These are phyloP conservation scores for Parauchenoglanis ngamensis DNA, from an alignment of 2,797 vertebrate species.

Conservation along the genomic window DNA sequence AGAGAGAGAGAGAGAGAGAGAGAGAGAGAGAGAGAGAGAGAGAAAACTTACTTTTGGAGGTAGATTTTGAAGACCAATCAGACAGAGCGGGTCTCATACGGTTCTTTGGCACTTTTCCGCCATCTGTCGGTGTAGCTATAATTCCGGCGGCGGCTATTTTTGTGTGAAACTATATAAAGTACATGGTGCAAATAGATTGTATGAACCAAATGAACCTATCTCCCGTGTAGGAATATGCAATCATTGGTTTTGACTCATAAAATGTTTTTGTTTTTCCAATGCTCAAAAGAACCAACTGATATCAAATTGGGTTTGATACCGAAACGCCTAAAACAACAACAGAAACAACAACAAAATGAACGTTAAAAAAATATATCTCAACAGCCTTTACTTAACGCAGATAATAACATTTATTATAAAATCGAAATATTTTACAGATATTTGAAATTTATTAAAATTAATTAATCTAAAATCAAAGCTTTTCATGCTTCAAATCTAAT, in stretches of 20 bases:
- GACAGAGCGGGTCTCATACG: background rate
- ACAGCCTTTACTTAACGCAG: background rate
- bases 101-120: slow-evolving; percentile 15
- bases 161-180: slow-evolving; percentile 46
- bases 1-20: background rate
- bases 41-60: background rate
- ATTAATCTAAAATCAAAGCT: background rate
- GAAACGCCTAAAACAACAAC: background rate
- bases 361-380: background rate
- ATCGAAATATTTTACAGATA: background rate
- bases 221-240: background rate
- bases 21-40: background rate
- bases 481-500: background rate
- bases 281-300: background rate
- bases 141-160: slow-evolving; percentile 11
- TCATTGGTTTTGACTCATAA: background rate
- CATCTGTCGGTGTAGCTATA: slow-evolving; percentile 21
- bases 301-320: background rate
- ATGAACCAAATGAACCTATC: slow-evolving; percentile 33
- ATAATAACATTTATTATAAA: background rate
- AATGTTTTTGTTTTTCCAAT: background rate
- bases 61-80: background rate
- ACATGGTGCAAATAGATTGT: slow-evolving; percentile 1
- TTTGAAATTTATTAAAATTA: background rate
- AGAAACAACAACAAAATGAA: background rate